These are phyloP conservation scores for Macrosteles quadrilineatus DNA, from an alignment of 1,140 invertebrate species.

Conservation along the genomic window DNA sequence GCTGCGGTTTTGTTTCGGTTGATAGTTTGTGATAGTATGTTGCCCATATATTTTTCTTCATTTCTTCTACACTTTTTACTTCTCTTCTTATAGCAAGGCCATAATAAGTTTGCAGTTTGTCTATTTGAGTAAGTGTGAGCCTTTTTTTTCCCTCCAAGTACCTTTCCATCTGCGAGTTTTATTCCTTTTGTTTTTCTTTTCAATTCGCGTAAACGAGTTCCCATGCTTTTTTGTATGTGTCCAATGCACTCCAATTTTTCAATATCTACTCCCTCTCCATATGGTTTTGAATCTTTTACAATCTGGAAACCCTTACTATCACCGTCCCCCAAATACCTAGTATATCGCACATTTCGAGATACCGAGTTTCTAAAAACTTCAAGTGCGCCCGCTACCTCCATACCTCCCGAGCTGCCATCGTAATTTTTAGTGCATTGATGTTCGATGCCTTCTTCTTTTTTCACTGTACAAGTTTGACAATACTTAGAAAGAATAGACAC, in stretches of 20 bases:
- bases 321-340: conserved; percentile 43
- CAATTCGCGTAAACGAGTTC: neutral
- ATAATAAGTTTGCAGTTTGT: conserved; percentile 39
- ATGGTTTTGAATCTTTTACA: conserved; percentile 34
- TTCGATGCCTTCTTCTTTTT: conserved; percentile 12
- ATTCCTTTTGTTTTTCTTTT: neutral
- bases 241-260: conserved; percentile 38
- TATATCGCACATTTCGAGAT: conserved; percentile 39
- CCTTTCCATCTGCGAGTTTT: neutral
- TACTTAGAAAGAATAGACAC: conserved; percentile 8
- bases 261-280: conserved; percentile 32
- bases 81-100: conserved; percentile 34
- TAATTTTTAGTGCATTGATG: conserved; percentile 40
- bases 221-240: conserved; percentile 39
- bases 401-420: conserved; percentile 40
- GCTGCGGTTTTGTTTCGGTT: conserved; percentile 37
- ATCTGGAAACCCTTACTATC: conserved; percentile 39
- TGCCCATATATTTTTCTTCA: conserved; percentile 39
- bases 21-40: conserved; percentile 35
- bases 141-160: conserved; percentile 27
- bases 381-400: conserved; percentile 41
- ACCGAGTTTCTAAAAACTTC: conserved; percentile 42
- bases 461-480: conserved; percentile 19
- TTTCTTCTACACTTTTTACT: conserved; percentile 31
- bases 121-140: conserved; percentile 34